These are phyloP conservation scores for Chirona hameri DNA, from an alignment of 2,888 invertebrate genomes.

Conservation along the genomic window DNA sequence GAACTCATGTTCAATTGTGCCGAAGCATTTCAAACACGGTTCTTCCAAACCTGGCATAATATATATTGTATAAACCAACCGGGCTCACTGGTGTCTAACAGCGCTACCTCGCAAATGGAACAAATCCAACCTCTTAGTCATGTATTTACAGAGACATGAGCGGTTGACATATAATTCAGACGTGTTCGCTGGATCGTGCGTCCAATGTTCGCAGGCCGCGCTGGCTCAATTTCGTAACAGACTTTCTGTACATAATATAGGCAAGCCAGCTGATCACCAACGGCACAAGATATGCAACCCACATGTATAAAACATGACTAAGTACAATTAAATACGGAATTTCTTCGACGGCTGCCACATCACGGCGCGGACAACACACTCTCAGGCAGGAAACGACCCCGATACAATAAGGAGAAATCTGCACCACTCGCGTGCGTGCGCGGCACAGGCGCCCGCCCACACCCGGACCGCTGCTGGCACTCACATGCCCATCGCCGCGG, in stretches of 20 bases:
- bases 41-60: neutral
- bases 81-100: neutral
- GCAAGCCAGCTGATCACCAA: neutral
- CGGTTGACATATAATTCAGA: neutral
- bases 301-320: slow-evolving; percentile 6
- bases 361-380: neutral
- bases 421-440: neutral
- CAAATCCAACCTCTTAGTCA: slow-evolving; percentile 12
- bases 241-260: neutral
- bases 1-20: too few species aligned
- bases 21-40: neutral
- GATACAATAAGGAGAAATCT: slow-evolving; percentile 12
- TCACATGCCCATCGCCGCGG: too few species aligned
- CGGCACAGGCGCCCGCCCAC: neutral
- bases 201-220: neutral
- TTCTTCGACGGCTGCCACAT: neutral
- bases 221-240: neutral
- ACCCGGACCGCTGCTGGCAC: neutral
- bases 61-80: neutral
- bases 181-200: neutral
- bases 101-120: neutral
- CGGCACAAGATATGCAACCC: neutral
- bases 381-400: slow-evolving; percentile 3
- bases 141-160: slow-evolving; percentile 6
- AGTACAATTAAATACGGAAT: slow-evolving; percentile 22